phyloP scores from a whole-genome alignment of 2,888 invertebrate species.

The Anticlea derivata region DNA sequence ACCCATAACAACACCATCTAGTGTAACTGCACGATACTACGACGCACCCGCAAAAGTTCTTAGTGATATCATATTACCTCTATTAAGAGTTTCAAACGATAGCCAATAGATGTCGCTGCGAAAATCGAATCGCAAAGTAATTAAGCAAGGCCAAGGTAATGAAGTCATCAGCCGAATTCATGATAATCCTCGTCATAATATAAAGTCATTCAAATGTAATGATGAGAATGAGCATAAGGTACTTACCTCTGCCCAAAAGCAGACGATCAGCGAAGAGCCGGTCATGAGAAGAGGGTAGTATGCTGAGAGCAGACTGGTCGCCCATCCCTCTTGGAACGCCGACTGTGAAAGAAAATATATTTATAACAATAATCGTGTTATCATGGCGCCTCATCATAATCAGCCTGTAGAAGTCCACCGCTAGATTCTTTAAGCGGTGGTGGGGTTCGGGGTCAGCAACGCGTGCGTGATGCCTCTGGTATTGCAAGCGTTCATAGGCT shows the following conservation, averaged over 20 bases:
- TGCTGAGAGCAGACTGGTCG: slow-evolving; percentile 92
- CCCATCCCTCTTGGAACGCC: slow-evolving; percentile 92
- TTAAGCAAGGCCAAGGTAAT: no score
- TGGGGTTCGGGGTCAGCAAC: no score
- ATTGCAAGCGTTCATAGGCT: no score
- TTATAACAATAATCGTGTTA: no score
- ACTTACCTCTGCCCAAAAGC: slow-evolving; percentile 97
- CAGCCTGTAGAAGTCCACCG: no score
- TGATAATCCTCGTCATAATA: no score
- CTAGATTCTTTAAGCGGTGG: no score
- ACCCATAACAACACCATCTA: slow-evolving; percentile 18
- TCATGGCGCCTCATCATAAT: no score
- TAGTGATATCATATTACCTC: not conserved
- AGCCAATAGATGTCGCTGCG: slow-evolving; percentile 9
- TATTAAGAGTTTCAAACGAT: not conserved
- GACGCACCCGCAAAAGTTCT: not conserved
- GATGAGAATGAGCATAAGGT: no score
- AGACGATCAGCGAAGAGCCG: slow-evolving; percentile 94
- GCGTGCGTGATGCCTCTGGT: no score
- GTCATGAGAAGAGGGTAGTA: slow-evolving; percentile 95
- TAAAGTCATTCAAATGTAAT: no score
- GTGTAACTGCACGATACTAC: slow-evolving; percentile 3
- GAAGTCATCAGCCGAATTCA: no score
- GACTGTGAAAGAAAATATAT: slow-evolving; percentile 79
- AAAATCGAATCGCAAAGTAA: not conserved